Conservation (phyloP, 1,140 invertebrate species). For the Trachymyrmex septentrionalis region DNA sequence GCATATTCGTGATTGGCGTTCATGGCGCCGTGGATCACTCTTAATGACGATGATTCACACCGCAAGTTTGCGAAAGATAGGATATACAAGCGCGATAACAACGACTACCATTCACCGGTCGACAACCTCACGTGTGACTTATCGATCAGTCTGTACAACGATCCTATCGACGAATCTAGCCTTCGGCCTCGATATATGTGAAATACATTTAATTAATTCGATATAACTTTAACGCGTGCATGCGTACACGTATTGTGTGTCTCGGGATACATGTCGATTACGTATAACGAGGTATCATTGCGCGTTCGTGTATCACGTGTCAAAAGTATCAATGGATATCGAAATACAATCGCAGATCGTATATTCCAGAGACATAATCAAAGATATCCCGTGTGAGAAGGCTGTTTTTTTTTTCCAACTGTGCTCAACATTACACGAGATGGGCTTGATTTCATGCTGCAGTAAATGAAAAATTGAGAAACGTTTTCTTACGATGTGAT, state of each 20-base stretch:
- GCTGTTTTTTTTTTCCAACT: constrained; percentile 11
- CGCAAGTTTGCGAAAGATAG: constrained; percentile 33
- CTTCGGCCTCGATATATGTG: constrained; percentile 14
- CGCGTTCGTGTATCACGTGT: constrained; percentile 23
- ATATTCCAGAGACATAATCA: constrained; percentile 32
- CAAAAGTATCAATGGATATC: constrained; percentile 65
- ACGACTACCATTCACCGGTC: constrained; percentile 35
- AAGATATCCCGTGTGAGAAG: neutral
- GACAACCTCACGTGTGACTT: constrained; percentile 34
- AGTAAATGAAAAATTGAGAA: neutral
- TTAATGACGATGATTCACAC: constrained; percentile 65
- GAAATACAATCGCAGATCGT: constrained; percentile 71
- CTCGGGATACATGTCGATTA: constrained; percentile 9
- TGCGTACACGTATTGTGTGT: neutral
- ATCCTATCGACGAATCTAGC: constrained; percentile 10
- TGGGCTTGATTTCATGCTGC: neutral
- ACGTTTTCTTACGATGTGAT: neutral
- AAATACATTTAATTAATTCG: constrained; percentile 67
- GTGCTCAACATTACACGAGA: neutral
- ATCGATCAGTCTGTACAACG: constrained; percentile 15
- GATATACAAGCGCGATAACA: constrained; percentile 19
- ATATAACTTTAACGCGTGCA: constrained; percentile 33
- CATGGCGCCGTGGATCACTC: constrained; percentile 49
- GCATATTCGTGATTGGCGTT: constrained; percentile 42
- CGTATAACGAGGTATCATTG: constrained; percentile 47